Conservation (phyloP, 30 jellyfish, hydroid and myxozoan genomes). For the Chironex yamaguchii region DNA sequence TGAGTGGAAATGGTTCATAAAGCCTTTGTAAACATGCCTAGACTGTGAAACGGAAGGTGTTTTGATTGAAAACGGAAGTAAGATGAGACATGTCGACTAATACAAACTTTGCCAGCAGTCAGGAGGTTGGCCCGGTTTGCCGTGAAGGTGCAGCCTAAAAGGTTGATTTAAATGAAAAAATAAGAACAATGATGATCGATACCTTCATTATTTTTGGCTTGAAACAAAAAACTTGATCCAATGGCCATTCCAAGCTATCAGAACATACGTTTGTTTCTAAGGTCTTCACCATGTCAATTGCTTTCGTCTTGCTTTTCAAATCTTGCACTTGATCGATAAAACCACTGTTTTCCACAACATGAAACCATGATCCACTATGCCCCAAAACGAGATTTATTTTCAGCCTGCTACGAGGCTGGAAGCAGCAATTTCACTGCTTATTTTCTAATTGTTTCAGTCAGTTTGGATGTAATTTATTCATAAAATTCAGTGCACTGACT, state of each 20-base stretch:
- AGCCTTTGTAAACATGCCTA: too few relatives aligned
- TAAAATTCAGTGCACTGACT: not conserved
- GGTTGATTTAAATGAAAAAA: not conserved
- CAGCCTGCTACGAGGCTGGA: not conserved
- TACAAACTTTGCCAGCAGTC: too few relatives aligned
- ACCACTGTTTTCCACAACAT: not conserved
- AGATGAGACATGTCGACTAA: too few relatives aligned
- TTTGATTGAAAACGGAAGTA: too few relatives aligned
- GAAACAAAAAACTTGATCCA: not conserved
- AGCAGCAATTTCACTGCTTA: not conserved
- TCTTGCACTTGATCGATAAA: not conserved
- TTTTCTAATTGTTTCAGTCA: not conserved
- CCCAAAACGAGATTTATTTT: not conserved
- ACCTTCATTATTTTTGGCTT: not conserved
- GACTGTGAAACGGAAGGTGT: too few relatives aligned
- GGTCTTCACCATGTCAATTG: not conserved
- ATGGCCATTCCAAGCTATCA: not conserved
- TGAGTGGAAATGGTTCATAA: too few relatives aligned
- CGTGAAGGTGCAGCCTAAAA: not conserved
- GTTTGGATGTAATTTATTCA: not conserved
- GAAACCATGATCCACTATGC: not conserved
- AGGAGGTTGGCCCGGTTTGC: not conserved
- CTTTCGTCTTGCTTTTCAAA: not conserved
- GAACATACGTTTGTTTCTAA: not conserved
- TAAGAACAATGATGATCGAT: not conserved